Evolutionary conservation across 1,140 invertebrate genomes (phyloP), one percentile per base, ranked within the genome.

Genomic region (Apocrypta bakeri): DNA sequence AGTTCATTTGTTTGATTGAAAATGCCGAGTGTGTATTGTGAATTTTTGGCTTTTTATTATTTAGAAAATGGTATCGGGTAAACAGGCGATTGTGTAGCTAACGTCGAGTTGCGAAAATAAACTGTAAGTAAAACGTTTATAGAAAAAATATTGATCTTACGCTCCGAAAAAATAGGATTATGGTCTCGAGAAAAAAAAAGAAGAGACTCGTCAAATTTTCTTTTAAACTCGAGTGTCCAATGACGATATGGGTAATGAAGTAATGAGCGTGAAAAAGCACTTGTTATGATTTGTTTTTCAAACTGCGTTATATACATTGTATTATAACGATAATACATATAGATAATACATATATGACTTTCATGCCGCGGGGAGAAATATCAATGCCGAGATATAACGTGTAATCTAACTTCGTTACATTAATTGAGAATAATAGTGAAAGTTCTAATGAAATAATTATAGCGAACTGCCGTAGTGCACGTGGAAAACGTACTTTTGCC

Each of bases 111-210:
- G 76, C 42, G 77, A 83, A 83, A 83, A 83, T 83, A 83, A 83
- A 83, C 69, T 83, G 82, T 56, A 83, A 83, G 68, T 83, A 79
- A 79, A 79, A 79, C 82, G 82, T 79, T 83, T 83, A 66, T 79
- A 79, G 81, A 78, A 83, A 83, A 79, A 83, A 83, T 83, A 83
- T 83, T 83, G 82, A 79, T 79, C 33, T 83, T 74, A n/a, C 37
- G 24, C 25, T 73, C 33, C 42, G 71, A 83, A 83, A 81, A 83
- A 79, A 79, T 83, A 83, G 76, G 33, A 79, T 83, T 79, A 83
- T 64, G 31, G 17, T 37, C 66, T 64, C n/a, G 63, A 42, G 68
- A 73, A 66, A n/a, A n/a, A n/a, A n/a, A n/a, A n/a, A n/a, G n/a
- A n/a, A 72, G 63, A 27, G 68, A 78, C 75, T 82, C 33, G 31